These are phyloP conservation scores for Bombylius major DNA, from an alignment of 2,888 invertebrate genomes.

Conservation along the genomic window DNA sequence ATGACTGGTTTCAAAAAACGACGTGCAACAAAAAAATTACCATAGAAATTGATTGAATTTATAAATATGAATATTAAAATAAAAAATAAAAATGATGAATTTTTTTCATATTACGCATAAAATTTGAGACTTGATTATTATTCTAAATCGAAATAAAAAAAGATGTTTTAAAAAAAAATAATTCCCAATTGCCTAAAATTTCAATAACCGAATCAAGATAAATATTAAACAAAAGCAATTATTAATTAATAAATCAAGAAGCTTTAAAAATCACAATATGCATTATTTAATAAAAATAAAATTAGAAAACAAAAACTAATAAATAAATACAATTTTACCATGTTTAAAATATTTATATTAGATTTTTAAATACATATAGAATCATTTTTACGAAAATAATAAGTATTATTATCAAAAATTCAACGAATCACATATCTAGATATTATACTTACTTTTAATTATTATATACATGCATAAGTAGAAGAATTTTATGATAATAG, in stretches of 20 bases:
- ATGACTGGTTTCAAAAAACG: slow-evolving; percentile 51
- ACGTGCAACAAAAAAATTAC: slow-evolving; percentile 28
- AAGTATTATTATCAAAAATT: neutral
- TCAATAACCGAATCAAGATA: too few relatives aligned
- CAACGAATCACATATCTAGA: slow-evolving; percentile 7
- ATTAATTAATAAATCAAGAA: neutral
- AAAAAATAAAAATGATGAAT: too few relatives aligned
- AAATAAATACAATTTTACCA: slow-evolving; percentile 1
- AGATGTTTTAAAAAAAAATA: too few relatives aligned
- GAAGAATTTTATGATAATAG: too few relatives aligned
- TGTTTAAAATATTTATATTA: slow-evolving; percentile 4
- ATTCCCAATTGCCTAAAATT: too few relatives aligned
- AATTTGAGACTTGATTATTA: too few relatives aligned
- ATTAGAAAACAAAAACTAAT: neutral
- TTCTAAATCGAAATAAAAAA: too few relatives aligned
- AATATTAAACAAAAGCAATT: neutral
- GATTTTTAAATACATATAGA: neutral
- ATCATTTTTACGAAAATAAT: neutral
- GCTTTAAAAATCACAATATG: neutral
- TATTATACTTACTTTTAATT: neutral
- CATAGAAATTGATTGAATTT: slow-evolving; percentile 5
- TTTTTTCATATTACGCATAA: too few relatives aligned
- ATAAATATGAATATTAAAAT: neutral
- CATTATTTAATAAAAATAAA: neutral
- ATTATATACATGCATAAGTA: too few relatives aligned